Base-by-base conservation (phyloP, 2,797 vertebrate species). In the Momotus momota region DNA sequence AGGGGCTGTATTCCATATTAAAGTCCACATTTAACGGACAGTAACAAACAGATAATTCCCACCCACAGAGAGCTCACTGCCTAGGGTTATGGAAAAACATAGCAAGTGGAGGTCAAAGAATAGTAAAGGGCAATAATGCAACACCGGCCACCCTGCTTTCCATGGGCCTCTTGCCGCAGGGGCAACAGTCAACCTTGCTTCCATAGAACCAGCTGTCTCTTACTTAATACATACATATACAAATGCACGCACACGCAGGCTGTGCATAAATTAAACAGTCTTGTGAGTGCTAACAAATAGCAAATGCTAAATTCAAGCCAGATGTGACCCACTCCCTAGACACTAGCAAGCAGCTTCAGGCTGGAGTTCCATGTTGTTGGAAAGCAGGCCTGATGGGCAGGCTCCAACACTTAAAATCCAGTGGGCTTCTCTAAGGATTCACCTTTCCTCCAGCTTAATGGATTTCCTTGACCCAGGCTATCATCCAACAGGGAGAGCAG, bases 51-150 rank as follows among this genome's bases (percentile, higher is more conserved):
- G 85, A 94, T 19, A 89, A 82, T 33, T 96, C 88, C 93, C 94
- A 90, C 82, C 70, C 93, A 92, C 82, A 0, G 38, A 92, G 60
- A 82, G 80, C 70, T 95, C 8, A 26, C 45, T 93, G 96, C 95
- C 96, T 94, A 90, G 46, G 94, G 88, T 86, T 84, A 96, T 96
- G 95, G 95, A 94, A 96, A 97, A 96, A 96, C 77, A 82, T 82
- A 96, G 94, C 73, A 96, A 91, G 49, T 14, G 4, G 88, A 93
- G 90, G 86, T 96, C 93, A 87, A 82, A 93, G 88, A 94, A 94
- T 74, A 81, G 81, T 14, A 92, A 75, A 94, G 91, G 88, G 90
- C 91, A 92, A 73, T 71, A 96, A 88, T 64, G 67, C 70, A 91
- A 91, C 80, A 82, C 78, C 8, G 26, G 60, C 48, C 88, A 91